Conservation (phyloP, 2,797 vertebrate species). For the Nyctibius grandis region DNA sequence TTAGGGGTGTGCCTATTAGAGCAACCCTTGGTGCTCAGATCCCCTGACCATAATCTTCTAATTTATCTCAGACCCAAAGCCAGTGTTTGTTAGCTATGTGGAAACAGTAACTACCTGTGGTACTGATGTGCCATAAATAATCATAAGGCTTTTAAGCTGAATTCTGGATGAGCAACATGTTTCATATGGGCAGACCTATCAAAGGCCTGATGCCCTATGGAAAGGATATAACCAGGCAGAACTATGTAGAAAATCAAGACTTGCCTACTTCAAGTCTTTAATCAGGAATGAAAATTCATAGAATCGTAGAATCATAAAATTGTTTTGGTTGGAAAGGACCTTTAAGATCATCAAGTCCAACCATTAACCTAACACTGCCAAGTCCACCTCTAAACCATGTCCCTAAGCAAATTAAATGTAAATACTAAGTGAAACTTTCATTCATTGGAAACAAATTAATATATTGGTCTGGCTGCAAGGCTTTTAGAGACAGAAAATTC, state of each 20-base stretch:
- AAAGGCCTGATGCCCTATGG: background rate
- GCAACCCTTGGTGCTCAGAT: background rate
- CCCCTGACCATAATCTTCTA: background rate
- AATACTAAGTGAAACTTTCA: background rate
- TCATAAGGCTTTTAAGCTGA: background rate
- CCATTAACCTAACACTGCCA: no score
- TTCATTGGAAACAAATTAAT: background rate
- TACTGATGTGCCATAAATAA: background rate
- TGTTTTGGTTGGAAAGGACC: no score
- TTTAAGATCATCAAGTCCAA: no score
- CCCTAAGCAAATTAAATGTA: no score
- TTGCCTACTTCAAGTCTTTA: background rate
- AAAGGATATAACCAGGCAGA: background rate
- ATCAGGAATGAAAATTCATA: background rate
- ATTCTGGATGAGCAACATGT: background rate
- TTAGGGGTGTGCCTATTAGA: background rate
- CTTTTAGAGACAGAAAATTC: background rate
- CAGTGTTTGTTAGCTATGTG: background rate
- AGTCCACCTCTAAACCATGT: no score
- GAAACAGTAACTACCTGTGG: background rate
- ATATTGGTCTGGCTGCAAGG: background rate
- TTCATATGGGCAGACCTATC: background rate
- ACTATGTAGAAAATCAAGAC: background rate
- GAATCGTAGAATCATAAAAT: no score
- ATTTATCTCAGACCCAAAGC: background rate